Conservation (phyloP, 2,797 vertebrate genomes). For the Sebastes jordani region DNA sequence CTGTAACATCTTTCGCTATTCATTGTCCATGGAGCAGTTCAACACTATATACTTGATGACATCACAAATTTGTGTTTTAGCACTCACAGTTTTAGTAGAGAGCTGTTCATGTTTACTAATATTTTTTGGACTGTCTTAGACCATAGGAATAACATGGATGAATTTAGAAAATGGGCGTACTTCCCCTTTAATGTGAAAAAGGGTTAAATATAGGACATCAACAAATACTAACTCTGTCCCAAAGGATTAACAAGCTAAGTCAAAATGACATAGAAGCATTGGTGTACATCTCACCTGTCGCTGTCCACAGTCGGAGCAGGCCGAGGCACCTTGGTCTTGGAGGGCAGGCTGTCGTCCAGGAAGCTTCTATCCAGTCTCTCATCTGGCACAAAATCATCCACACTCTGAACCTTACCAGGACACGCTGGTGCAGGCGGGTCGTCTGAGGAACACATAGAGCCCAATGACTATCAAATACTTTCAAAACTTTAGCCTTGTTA, state of each 20-base stretch:
- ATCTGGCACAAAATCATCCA: slow-evolving; percentile 95
- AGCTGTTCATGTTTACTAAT: too few species aligned
- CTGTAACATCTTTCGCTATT: too few species aligned
- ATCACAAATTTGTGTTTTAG: too few species aligned
- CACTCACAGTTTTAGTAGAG: too few species aligned
- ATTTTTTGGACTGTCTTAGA: too few species aligned
- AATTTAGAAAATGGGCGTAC: too few species aligned
- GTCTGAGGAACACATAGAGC: slow-evolving; percentile 53
- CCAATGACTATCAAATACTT: not conserved
- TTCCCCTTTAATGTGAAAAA: not conserved
- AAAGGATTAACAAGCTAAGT: not conserved
- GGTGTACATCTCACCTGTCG: slow-evolving; percentile 84
- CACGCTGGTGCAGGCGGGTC: slow-evolving; percentile 66
- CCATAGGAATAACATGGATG: too few species aligned
- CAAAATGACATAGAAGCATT: not conserved
- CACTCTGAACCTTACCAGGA: slow-evolving; percentile 80
- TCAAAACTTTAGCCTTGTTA: too few species aligned
- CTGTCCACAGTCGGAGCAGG: slow-evolving; percentile 77
- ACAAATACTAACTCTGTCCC: not conserved
- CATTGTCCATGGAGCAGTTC: too few species aligned
- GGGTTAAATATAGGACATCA: not conserved
- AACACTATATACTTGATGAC: too few species aligned
- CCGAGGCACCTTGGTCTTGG: slow-evolving; percentile 64
- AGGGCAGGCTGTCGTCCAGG: slow-evolving; percentile 85
- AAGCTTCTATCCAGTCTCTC: slow-evolving; percentile 93